Conservation (phyloP, 2,113 vertebrate species). For the Orthonyx spaldingii region DNA sequence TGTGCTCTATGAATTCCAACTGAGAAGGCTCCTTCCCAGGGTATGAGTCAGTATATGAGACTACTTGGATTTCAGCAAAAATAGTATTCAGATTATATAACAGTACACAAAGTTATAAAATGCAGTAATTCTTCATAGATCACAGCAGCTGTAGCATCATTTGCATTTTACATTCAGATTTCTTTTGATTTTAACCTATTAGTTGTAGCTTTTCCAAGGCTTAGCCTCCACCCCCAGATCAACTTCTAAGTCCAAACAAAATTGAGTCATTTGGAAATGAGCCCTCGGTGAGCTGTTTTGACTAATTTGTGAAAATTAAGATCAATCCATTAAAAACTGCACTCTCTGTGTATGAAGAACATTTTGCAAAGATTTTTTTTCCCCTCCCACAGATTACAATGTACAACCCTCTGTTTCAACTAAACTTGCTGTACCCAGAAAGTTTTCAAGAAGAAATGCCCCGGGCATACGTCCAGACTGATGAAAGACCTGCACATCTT, state of each 20-base stretch:
- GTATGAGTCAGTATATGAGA: neutral
- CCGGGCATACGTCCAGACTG: neutral
- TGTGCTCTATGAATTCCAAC: neutral
- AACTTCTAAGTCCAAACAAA: neutral
- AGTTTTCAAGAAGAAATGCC: neutral
- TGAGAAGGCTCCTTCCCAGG: neutral
- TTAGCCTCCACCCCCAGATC: neutral
- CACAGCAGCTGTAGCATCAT: neutral
- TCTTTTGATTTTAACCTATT: neutral
- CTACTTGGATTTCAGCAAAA: slow-evolving; percentile 20
- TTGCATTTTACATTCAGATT: neutral
- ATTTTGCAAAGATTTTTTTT: neutral
- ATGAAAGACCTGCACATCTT: neutral
- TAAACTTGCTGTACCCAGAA: neutral
- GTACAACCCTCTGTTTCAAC: neutral
- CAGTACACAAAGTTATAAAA: neutral
- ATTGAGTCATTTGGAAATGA: neutral
- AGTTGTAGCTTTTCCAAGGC: neutral
- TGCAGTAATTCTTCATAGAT: neutral
- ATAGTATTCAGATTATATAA: neutral
- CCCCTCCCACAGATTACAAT: neutral
- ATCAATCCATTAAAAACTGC: neutral
- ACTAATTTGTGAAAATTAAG: neutral
- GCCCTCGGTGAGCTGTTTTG: neutral
- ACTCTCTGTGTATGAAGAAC: neutral